Evolutionary conservation across 1,140 invertebrate genomes (phyloP), one percentile per base, ranked within the genome.

Genomic region (Ctenoplectra terminalis): DNA sequence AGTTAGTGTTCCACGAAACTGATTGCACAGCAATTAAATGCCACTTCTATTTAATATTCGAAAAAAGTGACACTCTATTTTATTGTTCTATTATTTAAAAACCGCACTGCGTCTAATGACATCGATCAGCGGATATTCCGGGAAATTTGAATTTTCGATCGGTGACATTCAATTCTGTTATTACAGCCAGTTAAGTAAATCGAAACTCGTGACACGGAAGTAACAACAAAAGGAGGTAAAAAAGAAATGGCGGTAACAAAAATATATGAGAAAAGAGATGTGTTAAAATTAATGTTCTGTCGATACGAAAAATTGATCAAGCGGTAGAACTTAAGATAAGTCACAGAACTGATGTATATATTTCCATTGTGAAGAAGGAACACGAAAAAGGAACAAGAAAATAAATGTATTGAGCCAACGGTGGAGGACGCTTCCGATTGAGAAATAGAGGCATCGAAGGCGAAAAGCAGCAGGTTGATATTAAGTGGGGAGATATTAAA

Each of bases 401-500:
- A 74, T 50, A 69, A 43, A 46, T 48, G 31, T 52, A 64, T 31
- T 26, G 80, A 67, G n/a, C 7, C 52, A 50, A 17, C n/a, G 37
- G n/a, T n/a, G n/a, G n/a, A n/a, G n/a, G n/a, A 56, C 29, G 46
- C 71, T 61, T 56, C 60, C 43, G 60, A 76, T 87, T 84, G 75
- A 37, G 67, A 76, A 83, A 87, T 71, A 79, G 46, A 82, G 64
- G 40, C 37, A 56, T 73, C 83, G 70, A 31, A 61, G 70, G 31
- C 77, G 81, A 76, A 70, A 66, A 77, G 69, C 66, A 83, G 74
- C 76, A 83, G 69, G 77, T 84, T 87, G 82, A 81, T 81, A 72
- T 43, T 71, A 81, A 87, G 86, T 84, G 81, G 85, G 82, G 85
- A 87, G 71, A 64, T 69, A 67, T 79, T 63, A 50, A 87, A 87